These are phyloP conservation scores for Eolophus roseicapilla DNA, from an alignment of 2,113 vertebrate genomes.

Conservation along the genomic window DNA sequence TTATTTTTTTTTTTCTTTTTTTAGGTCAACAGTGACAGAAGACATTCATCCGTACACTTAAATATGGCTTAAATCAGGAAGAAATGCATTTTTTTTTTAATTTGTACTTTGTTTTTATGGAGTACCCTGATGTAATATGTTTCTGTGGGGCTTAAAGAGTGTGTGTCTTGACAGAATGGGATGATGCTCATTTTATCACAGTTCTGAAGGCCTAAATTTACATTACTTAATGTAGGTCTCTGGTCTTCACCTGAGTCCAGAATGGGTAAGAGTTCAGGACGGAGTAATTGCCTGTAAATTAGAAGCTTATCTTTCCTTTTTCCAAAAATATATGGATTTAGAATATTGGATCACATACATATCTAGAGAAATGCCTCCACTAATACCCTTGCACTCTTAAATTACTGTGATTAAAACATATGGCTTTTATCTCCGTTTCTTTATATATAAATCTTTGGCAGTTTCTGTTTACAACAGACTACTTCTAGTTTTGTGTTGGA, in stretches of 20 bases:
- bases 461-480: neutral
- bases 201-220: neutral
- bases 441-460: neutral
- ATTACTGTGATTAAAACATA: neutral
- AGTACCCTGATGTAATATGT: neutral
- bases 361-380: neutral
- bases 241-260: neutral
- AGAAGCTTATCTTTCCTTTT: neutral
- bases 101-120: neutral
- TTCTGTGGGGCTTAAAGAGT: neutral
- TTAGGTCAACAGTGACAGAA: neutral
- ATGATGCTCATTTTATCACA: neutral
- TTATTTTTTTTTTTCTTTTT: neutral
- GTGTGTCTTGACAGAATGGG: neutral
- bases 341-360: neutral
- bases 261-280: neutral
- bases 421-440: neutral
- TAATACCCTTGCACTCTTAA: neutral
- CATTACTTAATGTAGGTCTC: neutral
- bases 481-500: neutral
- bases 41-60: neutral
- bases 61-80: conserved; percentile 2
- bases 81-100: neutral
- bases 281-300: neutral
- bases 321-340: neutral